phyloP scores from a whole-genome alignment of 1,140 invertebrate species.

The Gonatopus flavifemur region DNA sequence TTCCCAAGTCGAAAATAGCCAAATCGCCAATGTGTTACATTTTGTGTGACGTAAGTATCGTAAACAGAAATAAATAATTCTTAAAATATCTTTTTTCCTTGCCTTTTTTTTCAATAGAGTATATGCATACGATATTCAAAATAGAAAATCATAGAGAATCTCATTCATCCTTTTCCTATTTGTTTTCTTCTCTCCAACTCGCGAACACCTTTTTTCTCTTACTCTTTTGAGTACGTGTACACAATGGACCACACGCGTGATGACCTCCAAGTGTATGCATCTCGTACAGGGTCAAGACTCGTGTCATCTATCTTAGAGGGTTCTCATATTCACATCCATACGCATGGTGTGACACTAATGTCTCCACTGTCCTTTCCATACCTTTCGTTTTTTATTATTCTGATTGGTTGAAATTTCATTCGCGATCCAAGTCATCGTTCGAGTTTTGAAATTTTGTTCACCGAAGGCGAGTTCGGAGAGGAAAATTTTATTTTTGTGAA shows the following conservation, averaged over 20 bases:
- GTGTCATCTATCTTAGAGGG: constrained; percentile 47
- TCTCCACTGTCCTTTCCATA: no score
- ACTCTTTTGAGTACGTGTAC: constrained; percentile 15
- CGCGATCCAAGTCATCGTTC: no score
- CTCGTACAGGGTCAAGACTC: constrained; percentile 31
- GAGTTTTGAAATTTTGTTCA: no score
- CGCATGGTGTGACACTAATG: constrained; percentile 51
- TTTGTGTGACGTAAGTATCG: constrained; percentile 17
- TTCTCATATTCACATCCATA: constrained; percentile 47
- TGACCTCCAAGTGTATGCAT: constrained; percentile 29
- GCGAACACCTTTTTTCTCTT: constrained; percentile 3
- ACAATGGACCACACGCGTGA: constrained; percentile 52
- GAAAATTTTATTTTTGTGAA: no score
- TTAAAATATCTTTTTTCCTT: not conserved
- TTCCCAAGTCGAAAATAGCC: constrained; percentile 25
- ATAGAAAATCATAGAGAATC: not conserved
- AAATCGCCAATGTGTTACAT: constrained; percentile 15
- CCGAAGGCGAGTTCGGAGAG: no score
- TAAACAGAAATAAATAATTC: not conserved
- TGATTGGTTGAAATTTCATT: no score
- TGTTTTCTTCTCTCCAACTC: not conserved
- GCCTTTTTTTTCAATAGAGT: not conserved
- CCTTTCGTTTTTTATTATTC: no score
- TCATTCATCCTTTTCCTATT: no score
- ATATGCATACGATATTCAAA: not conserved